Percentiles rank a stretch among this genome's conserved stretches.
Conservation (phyloP, 2,888 invertebrate genomes). For the Chelonus formosanus region DNA sequence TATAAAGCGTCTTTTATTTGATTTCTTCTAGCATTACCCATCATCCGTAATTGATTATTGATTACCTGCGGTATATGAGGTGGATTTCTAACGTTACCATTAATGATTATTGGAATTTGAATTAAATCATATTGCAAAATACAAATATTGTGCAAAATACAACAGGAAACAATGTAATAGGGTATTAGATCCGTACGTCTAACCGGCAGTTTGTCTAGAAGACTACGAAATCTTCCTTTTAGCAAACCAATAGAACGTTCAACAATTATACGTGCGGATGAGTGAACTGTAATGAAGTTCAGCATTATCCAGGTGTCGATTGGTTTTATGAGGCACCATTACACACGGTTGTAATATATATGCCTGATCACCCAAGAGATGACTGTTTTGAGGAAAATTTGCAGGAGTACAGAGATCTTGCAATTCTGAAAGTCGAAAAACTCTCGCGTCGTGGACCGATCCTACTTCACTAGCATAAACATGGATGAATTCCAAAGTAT, state of each 20-base stretch:
- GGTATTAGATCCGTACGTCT: no score
- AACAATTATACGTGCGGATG: constrained; percentile 23
- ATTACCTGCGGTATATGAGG: no score
- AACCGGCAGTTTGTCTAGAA: constrained; percentile 25
- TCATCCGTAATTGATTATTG: no score
- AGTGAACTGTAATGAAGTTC: constrained; percentile 1
- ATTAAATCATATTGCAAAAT: no score
- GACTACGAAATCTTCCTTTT: constrained; percentile 26
- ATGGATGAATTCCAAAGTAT: constrained; percentile 35
- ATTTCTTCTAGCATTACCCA: no score
- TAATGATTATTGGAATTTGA: no score
- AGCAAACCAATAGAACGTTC: constrained; percentile 26
- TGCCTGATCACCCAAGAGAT: constrained; percentile 25
- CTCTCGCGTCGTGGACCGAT: constrained; percentile 38
- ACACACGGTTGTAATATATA: constrained; percentile 15
- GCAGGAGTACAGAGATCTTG: constrained; percentile 34
- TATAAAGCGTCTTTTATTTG: no score
- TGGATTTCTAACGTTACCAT: no score
- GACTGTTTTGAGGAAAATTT: constrained; percentile 27
- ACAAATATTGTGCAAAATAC: no score
- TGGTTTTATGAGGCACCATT: constrained; percentile 25
- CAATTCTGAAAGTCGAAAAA: constrained; percentile 36
- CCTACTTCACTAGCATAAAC: constrained; percentile 35
- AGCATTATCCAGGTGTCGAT: constrained; percentile 18
- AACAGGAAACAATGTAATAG: no score